Conservation (phyloP, 2,113 vertebrate genomes). For the Patagioenas fasciata region DNA sequence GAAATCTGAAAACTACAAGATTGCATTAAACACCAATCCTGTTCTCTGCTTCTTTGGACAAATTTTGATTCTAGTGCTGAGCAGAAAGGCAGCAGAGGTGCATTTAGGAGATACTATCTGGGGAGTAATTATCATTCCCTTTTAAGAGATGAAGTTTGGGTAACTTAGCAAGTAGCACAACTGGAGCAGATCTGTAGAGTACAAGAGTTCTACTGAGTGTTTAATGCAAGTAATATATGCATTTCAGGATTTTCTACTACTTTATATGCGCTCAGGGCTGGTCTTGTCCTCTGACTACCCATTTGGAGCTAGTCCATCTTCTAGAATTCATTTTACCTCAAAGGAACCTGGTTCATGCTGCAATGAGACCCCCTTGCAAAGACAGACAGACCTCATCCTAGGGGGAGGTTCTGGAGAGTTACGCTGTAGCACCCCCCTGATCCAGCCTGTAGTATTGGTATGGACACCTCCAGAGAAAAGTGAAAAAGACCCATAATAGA, state of each 20-base stretch:
- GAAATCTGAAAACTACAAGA: not conserved
- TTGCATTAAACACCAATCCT: not conserved
- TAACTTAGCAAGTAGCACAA: not conserved
- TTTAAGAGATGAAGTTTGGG: not conserved
- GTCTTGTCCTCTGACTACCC: not conserved
- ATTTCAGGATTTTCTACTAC: not conserved
- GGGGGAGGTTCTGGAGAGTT: not conserved
- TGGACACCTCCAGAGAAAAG: not conserved
- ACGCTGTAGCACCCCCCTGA: not conserved
- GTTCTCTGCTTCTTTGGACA: not conserved
- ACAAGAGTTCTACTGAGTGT: not conserved
- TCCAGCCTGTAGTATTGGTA: not conserved
- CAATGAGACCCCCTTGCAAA: not conserved
- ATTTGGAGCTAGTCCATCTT: not conserved
- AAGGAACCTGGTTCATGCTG: accelerated
- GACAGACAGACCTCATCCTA: not conserved
- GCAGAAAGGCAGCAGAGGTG: not conserved
- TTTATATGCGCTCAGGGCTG: not conserved
- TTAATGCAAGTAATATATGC: not conserved
- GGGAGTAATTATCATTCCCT: accelerated
- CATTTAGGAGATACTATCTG: not conserved
- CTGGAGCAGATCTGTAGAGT: not conserved
- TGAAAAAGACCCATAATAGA: not conserved
- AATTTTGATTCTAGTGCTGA: not conserved
- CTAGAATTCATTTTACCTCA: not conserved